Evolutionary conservation across 2,113 vertebrate genomes (phyloP).

Genomic region (Megaptera novaeangliae): DNA sequence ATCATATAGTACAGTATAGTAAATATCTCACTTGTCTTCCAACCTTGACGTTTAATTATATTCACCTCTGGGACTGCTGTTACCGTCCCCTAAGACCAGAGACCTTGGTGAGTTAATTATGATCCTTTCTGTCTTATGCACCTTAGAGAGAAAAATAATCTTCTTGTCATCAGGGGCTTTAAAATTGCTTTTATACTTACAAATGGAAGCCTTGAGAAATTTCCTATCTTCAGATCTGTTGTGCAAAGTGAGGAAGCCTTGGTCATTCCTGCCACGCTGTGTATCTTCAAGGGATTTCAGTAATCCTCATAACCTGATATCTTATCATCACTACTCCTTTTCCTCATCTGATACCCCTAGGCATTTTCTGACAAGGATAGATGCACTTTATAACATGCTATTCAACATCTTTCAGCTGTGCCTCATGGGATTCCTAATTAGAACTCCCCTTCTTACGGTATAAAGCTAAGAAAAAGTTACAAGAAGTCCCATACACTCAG

Average conservation of each 20-base stretch:
- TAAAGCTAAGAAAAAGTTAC: slow-evolving; percentile 34
- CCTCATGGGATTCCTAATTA: slow-evolving; percentile 55
- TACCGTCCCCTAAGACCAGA: neutral
- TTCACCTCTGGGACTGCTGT: neutral
- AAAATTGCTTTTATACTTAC: slow-evolving; percentile 14
- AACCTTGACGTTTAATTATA: neutral
- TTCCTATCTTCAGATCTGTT: neutral
- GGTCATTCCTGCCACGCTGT: neutral
- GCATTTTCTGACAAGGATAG: slow-evolving; percentile 2
- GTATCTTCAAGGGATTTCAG: neutral
- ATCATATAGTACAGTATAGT: neutral
- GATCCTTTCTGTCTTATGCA: neutral
- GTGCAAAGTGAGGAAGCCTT: neutral
- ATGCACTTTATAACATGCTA: slow-evolving; percentile 24
- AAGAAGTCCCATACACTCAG: neutral
- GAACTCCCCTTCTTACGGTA: neutral
- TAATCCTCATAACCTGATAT: neutral
- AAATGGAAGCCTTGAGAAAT: slow-evolving; percentile 26
- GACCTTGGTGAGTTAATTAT: neutral
- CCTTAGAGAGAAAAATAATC: slow-evolving; percentile 21
- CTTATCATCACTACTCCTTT: neutral
- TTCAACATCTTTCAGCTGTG: slow-evolving; percentile 20
- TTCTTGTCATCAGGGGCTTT: neutral
- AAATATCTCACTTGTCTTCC: neutral
- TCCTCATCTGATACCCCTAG: neutral